A percentile compares a stretch with the other conserved stretches of the same genome.
Evolutionary conservation across 2,113 vertebrate genomes (phyloP).

Genomic region (Poicephalus meyeri): DNA sequence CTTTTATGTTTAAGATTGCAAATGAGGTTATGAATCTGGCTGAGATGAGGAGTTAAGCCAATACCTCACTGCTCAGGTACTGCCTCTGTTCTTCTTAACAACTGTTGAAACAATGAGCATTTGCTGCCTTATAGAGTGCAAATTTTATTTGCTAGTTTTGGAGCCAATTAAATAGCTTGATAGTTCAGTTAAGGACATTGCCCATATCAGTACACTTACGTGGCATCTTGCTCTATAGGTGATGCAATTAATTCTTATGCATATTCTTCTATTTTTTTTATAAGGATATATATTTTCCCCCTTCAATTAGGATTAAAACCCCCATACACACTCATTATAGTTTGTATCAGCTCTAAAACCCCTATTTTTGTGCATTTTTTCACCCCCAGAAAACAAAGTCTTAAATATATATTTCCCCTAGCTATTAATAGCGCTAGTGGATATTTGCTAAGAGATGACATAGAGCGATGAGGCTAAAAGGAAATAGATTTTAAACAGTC

Average conservation of each 20-base stretch:
- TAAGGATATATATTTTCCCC: not conserved
- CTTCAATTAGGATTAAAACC: not conserved
- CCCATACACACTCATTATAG: not conserved
- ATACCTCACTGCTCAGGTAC: not conserved
- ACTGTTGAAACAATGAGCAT: not conserved
- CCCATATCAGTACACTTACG: not conserved
- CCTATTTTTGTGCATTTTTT: not conserved
- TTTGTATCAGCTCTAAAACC: not conserved
- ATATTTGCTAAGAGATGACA: conserved; percentile 12
- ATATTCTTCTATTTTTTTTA: not conserved
- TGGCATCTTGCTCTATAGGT: not conserved
- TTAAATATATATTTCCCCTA: not conserved
- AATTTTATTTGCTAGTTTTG: not conserved
- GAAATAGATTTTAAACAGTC: conserved; percentile 30
- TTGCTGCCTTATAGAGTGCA: not conserved
- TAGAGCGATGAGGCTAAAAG: not conserved
- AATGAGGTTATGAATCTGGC: not conserved
- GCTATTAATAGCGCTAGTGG: not conserved
- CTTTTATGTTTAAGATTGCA: not conserved
- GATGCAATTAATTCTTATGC: not conserved
- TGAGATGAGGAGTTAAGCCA: not conserved
- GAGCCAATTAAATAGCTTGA: not conserved
- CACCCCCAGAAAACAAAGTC: not conserved
- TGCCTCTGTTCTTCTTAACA: rapidly evolving
- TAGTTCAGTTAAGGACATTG: not conserved